Conservation (phyloP, 1,140 invertebrate species). For the Dendrolimus punctatus region DNA sequence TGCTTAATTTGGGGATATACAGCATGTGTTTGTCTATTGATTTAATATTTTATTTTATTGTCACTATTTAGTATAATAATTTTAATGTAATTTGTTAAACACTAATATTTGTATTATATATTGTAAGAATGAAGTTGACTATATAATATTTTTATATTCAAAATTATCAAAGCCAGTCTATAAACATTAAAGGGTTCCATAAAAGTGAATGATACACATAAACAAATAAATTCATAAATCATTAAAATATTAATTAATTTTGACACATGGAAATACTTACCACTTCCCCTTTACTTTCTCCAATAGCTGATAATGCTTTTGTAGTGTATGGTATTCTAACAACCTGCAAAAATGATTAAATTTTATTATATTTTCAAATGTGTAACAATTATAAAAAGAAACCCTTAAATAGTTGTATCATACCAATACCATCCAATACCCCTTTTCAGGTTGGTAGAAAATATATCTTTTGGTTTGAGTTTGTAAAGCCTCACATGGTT, state of each 20-base stretch:
- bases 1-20: too few species aligned
- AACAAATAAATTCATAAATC: background rate
- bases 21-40: too few species aligned
- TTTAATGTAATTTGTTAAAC: too few species aligned
- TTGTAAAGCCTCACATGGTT: constrained; percentile 88
- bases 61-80: too few species aligned
- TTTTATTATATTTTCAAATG: constrained; percentile 4
- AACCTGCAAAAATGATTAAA: constrained; percentile 33
- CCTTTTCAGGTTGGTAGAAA: constrained; percentile 88
- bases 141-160: too few species aligned
- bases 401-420: background rate
- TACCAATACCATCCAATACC: constrained; percentile 95
- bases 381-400: background rate
- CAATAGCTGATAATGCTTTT: constrained; percentile 38
- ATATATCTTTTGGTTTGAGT: constrained; percentile 92
- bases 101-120: too few species aligned
- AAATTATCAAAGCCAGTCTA: too few species aligned
- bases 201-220: too few species aligned
- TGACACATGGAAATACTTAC: constrained; percentile 23
- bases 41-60: too few species aligned
- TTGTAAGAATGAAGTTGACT: too few species aligned
- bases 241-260: background rate
- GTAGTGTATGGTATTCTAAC: constrained; percentile 59
- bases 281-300: constrained; percentile 38
- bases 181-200: too few species aligned